phyloP scores from a whole-genome alignment of 2,888 invertebrate species.

The Octonoba sinensis region DNA sequence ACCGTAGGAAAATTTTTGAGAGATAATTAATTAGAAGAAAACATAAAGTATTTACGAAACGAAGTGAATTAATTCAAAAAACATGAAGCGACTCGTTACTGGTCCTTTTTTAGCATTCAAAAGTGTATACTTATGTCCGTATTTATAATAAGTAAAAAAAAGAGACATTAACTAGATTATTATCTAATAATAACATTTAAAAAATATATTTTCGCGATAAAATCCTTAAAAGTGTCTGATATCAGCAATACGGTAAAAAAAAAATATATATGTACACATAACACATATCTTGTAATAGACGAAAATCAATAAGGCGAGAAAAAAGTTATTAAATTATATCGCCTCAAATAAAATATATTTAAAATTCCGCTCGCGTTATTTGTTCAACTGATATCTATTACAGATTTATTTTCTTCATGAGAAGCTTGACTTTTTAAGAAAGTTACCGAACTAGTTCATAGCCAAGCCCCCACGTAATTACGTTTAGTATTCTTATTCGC shows the following conservation, averaged over 20 bases:
- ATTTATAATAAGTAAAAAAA: too few species aligned
- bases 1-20: too few species aligned
- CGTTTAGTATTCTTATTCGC: constrained; percentile 61
- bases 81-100: too few species aligned
- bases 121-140: too few species aligned
- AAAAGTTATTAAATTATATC: constrained; percentile 51
- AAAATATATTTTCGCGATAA: neutral
- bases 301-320: neutral
- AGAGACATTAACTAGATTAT: too few species aligned
- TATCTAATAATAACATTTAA: too few species aligned
- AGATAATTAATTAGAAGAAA: too few species aligned
- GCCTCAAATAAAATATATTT: constrained; percentile 63
- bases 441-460: constrained; percentile 32
- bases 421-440: constrained; percentile 59
- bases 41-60: too few species aligned
- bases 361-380: constrained; percentile 62
- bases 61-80: too few species aligned
- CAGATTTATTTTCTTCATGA: constrained; percentile 61
- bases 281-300: constrained; percentile 25
- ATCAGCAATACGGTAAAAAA: constrained; percentile 1
- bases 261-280: constrained; percentile 8
- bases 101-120: too few species aligned
- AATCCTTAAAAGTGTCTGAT: neutral
- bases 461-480: constrained; percentile 53
- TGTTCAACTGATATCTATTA: constrained; percentile 63